A percentile compares a stretch with the other conserved stretches of the same genome.
Conservation (phyloP, 2,113 vertebrate species). For the Spea bombifrons region DNA sequence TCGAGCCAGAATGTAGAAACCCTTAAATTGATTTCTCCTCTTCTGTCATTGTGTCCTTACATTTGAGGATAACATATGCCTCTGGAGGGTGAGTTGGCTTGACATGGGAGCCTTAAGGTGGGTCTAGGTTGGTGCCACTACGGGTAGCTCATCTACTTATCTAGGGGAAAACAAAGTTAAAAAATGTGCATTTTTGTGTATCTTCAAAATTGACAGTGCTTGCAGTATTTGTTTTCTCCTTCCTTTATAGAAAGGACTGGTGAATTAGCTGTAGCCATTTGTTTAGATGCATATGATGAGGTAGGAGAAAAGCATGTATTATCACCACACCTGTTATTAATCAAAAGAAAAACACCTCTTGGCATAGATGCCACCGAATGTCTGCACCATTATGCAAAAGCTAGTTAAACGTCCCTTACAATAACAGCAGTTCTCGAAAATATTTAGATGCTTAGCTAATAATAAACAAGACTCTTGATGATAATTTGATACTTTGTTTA, state of each 20-base stretch:
- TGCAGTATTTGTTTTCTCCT: background rate
- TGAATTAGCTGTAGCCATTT: background rate
- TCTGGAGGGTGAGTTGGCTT: no score
- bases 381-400: background rate
- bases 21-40: no score
- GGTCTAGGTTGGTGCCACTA: no score
- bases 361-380: background rate
- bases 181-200: no score
- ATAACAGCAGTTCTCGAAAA: conserved; percentile 1
- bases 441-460: conserved; percentile 28
- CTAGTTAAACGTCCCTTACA: background rate
- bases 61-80: no score
- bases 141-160: no score
- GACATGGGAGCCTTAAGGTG: no score
- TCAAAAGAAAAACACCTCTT: conserved; percentile 1
- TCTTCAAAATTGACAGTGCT: background rate
- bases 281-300: background rate
- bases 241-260: background rate
- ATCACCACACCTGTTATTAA: background rate
- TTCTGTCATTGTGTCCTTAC: no score
- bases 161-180: no score
- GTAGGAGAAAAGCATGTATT: background rate
- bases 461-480: conserved; percentile 38
- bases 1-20: no score
- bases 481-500: conserved; percentile 37